phyloP scores from a whole-genome alignment of 2,113 vertebrate genomes.

The Chelonoidis abingdonii region DNA sequence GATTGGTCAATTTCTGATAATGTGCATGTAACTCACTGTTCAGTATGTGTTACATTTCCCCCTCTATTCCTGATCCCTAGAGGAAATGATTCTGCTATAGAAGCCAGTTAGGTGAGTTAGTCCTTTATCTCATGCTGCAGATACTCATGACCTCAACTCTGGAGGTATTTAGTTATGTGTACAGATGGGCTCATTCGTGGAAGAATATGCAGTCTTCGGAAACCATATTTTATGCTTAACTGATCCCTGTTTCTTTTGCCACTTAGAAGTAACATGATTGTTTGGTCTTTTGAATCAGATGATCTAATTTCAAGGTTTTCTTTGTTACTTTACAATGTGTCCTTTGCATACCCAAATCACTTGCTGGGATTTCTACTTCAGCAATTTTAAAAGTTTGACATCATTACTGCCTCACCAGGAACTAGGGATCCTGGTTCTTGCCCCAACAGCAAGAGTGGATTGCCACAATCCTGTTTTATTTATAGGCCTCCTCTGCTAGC shows the following conservation, averaged over 20 bases:
- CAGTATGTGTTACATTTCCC: not conserved
- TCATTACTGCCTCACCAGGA: not conserved
- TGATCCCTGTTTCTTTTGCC: not conserved
- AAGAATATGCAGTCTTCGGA: not conserved
- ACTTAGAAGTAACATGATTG: not conserved
- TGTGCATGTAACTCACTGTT: rapidly evolving
- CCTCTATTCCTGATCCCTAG: not conserved
- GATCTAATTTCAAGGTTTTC: not conserved
- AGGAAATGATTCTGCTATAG: not conserved
- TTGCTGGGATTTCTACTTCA: not conserved
- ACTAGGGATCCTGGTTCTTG: not conserved
- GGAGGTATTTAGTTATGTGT: not conserved
- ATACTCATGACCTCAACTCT: slow-evolving; percentile 33
- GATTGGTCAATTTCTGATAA: not conserved
- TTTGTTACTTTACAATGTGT: not conserved
- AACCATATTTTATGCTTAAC: not conserved
- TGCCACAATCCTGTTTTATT: not conserved
- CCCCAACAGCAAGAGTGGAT: not conserved
- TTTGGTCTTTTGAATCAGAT: not conserved
- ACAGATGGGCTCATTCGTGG: not conserved
- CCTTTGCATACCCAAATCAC: not conserved
- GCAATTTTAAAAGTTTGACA: not conserved
- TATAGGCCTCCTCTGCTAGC: not conserved
- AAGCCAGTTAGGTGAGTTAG: not conserved
- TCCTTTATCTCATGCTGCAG: not conserved